Evolutionary conservation across 2,888 invertebrate genomes (phyloP).

Genomic region (Cephus sareptanus): DNA sequence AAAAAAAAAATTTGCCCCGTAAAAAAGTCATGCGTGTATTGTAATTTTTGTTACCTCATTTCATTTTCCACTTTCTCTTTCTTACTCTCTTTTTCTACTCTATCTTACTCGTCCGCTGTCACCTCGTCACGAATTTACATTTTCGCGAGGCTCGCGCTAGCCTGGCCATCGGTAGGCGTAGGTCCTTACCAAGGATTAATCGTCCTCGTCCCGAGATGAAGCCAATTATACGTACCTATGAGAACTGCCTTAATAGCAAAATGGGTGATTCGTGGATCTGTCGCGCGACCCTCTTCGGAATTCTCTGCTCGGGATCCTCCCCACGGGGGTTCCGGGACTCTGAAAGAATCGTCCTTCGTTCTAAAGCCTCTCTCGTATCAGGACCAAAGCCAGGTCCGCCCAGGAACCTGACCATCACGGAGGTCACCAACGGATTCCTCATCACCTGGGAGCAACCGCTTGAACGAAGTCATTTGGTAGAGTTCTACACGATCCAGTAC

Average conservation of each 20-base stretch:
- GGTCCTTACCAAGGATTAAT: neutral
- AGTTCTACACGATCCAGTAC: slow-evolving; percentile 93
- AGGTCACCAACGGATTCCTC: slow-evolving; percentile 89
- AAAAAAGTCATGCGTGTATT: neutral
- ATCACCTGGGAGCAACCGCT: slow-evolving; percentile 90
- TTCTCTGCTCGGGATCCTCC: neutral
- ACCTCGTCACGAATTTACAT: neutral
- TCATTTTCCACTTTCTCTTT: neutral
- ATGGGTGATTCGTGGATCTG: neutral
- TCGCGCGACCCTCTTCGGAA: neutral
- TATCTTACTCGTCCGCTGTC: neutral
- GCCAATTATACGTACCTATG: neutral
- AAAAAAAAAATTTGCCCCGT: neutral
- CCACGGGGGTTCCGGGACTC: neutral
- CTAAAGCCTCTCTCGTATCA: slow-evolving; percentile 54
- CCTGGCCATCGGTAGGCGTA: neutral
- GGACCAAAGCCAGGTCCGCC: slow-evolving; percentile 94
- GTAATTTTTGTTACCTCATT: neutral
- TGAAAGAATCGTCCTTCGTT: neutral
- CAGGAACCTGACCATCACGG: slow-evolving; percentile 88
- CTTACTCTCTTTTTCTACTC: neutral
- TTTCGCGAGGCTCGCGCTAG: neutral
- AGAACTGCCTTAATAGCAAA: neutral
- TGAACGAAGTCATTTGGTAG: slow-evolving; percentile 83
- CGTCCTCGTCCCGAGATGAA: neutral